A percentile compares a stretch with the other conserved stretches of the same genome.
Evolutionary conservation across 2,113 vertebrate species (phyloP).

Genomic region (Forbesichthys agassizii): DNA sequence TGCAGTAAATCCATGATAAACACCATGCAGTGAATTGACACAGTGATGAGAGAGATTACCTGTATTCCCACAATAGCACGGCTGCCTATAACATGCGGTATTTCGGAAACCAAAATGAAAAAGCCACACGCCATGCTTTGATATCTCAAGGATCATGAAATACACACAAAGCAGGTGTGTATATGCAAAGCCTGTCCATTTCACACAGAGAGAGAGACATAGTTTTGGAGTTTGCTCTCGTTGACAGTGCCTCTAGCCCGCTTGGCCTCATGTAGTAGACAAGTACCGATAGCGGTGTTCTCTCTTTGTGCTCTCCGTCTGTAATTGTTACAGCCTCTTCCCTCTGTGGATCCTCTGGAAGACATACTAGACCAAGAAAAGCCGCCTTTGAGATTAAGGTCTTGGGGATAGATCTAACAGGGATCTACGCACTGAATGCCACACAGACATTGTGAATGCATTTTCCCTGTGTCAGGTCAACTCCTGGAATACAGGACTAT

Average conservation of each 20-base stretch:
- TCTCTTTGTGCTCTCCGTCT: constrained; percentile 27
- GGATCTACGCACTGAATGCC: constrained; percentile 68
- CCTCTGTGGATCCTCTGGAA: constrained; percentile 44
- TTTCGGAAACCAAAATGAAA: constrained; percentile 35
- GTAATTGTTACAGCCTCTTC: constrained; percentile 41
- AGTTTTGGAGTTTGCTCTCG: constrained; percentile 37
- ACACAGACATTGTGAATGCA: constrained; percentile 67
- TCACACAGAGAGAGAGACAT: constrained; percentile 28
- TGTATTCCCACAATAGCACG: constrained; percentile 20
- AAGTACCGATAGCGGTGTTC: constrained; percentile 1
- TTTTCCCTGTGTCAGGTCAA: constrained; percentile 66
- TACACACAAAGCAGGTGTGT: constrained; percentile 48
- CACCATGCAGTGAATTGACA: not conserved
- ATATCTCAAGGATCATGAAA: constrained; percentile 62
- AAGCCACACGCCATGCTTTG: constrained; percentile 37
- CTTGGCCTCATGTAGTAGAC: constrained; percentile 8
- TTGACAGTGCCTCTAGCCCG: constrained; percentile 41
- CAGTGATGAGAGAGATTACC: not conserved
- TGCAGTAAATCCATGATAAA: constrained; percentile 44
- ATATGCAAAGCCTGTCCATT: constrained; percentile 30
- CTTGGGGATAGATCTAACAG: constrained; percentile 66
- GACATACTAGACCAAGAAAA: constrained; percentile 14
- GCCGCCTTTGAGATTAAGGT: constrained; percentile 46
- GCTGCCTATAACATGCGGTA: constrained; percentile 13
- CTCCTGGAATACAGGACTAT: constrained; percentile 24